Percentiles rank a stretch among this genome's conserved stretches.
These are phyloP conservation scores for Alca torda DNA, from an alignment of 2,797 vertebrate genomes.

Conservation along the genomic window DNA sequence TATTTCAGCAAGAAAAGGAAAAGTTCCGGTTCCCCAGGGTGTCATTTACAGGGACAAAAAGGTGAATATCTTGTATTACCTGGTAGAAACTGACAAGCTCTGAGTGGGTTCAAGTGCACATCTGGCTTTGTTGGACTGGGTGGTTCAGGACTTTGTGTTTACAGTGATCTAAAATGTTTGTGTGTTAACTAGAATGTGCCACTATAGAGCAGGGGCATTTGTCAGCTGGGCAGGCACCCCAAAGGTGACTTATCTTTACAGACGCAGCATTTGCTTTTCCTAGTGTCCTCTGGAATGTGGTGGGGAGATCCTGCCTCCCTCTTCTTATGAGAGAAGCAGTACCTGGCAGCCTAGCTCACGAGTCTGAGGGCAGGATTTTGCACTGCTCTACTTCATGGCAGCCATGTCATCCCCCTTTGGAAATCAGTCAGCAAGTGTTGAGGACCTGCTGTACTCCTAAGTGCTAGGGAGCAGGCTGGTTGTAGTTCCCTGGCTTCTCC, in stretches of 20 bases:
- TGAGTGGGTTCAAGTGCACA: not conserved
- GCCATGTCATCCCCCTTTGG: not conserved
- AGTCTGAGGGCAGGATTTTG: not conserved
- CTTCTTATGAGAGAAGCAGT: not conserved
- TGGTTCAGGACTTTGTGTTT: not conserved
- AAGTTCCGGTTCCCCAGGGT: not conserved
- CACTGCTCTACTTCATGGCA: not conserved
- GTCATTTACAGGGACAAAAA: not conserved
- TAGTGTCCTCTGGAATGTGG: not conserved
- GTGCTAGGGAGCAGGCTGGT: not conserved
- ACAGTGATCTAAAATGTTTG: not conserved
- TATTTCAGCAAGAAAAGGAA: not conserved
- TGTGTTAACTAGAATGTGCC: not conserved
- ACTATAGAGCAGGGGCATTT: not conserved
- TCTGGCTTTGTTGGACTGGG: not conserved
- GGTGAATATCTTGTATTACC: not conserved
- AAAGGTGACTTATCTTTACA: not conserved
- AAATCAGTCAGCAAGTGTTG: not conserved
- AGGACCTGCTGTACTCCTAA: not conserved
- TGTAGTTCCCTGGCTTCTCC: not conserved
- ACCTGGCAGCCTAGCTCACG: not conserved
- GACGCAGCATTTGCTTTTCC: not conserved
- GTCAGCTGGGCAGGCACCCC: not conserved
- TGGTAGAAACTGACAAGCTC: not conserved
- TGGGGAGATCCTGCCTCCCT: not conserved